These are phyloP conservation scores for Chionoecetes opilio DNA, from an alignment of 1,140 invertebrate genomes.

Conservation along the genomic window DNA sequence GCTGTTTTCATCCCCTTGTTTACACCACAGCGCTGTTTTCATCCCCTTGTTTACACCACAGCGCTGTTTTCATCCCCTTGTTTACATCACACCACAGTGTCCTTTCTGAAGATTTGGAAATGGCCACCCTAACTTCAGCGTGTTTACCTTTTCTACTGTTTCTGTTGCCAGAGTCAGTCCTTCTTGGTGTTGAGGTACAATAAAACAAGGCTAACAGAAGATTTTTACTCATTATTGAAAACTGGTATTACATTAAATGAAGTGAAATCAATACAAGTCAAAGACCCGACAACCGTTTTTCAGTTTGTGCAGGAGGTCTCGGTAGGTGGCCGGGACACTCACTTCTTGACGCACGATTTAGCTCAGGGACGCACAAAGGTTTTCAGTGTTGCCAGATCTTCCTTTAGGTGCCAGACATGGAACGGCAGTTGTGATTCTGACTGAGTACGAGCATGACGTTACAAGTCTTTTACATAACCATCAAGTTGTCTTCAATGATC, in stretches of 20 bases:
- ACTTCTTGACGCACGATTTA: not conserved
- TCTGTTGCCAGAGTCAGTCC: too few relatives aligned
- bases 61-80: too few relatives aligned
- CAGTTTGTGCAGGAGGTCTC: slow-evolving; percentile 39
- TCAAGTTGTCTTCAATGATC: not conserved
- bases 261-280: slow-evolving; percentile 67
- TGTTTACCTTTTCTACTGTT: too few relatives aligned
- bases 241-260: slow-evolving; percentile 70
- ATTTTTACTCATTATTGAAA: slow-evolving; percentile 76
- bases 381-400: slow-evolving; percentile 59
- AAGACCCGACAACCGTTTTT: slow-evolving; percentile 62
- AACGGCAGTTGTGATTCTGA: slow-evolving; percentile 22
- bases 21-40: too few relatives aligned
- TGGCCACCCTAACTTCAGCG: too few relatives aligned
- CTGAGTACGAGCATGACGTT: not conserved
- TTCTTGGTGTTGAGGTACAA: too few relatives aligned
- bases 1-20: too few relatives aligned
- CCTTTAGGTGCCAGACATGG: not conserved
- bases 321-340: not conserved
- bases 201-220: slow-evolving; percentile 59
- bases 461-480: not conserved
- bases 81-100: too few relatives aligned
- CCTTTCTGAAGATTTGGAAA: too few relatives aligned
- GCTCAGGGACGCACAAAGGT: slow-evolving; percentile 39
- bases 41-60: too few relatives aligned